Base-by-base conservation (phyloP, 1,140 invertebrate genomes). In the Maniola jurtina region DNA sequence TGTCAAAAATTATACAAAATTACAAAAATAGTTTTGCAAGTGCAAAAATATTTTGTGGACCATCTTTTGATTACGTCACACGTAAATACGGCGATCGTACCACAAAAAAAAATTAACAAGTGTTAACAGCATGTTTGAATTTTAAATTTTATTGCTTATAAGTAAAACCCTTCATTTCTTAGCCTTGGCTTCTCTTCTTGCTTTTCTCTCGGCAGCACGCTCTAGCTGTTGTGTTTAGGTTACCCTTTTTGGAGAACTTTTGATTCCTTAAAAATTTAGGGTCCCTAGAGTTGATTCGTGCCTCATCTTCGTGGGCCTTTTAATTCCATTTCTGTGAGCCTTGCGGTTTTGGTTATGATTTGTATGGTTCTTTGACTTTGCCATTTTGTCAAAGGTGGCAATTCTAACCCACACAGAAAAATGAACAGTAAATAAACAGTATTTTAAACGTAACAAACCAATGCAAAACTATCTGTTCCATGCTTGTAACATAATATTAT, bases 211-310 rank as follows among this genome's bases (percentile, higher is more conserved):
- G 54, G 89, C 92, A 75, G 92, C 94, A 65, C 92, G 93, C 76
- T 93, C 95, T 38, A 92, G 75, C 80, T 95, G 96, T 84, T 93
- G 92, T 72, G 92, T 95, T 95, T 61, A 97, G 87, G 91, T 99
- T 99, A 83, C 97, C 95, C 90, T 98, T 98, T 83, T 97, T 97
- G 58, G 97, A 96, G 90, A 98, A 99, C 80, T 96, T 95, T 83
- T 98, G 94, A 84, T 99, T 99, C 72, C 94, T 95, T 83, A 99
- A 92, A 91, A 98, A 99, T 91, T 99, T 99, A 40, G 97, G 94
- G 88, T 99, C 97, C 93, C 25, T 25, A 25, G 25, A 25, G 25
- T 25, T 25, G 25, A 25, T 25, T 25, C 25, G 25, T 25, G 25
- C 25, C 25, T 25, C 1, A 4, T 25, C 25, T 25, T 25, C 25